Evolutionary conservation across 2,113 vertebrate genomes (phyloP).

Genomic region (Odobenus rosmarus): DNA sequence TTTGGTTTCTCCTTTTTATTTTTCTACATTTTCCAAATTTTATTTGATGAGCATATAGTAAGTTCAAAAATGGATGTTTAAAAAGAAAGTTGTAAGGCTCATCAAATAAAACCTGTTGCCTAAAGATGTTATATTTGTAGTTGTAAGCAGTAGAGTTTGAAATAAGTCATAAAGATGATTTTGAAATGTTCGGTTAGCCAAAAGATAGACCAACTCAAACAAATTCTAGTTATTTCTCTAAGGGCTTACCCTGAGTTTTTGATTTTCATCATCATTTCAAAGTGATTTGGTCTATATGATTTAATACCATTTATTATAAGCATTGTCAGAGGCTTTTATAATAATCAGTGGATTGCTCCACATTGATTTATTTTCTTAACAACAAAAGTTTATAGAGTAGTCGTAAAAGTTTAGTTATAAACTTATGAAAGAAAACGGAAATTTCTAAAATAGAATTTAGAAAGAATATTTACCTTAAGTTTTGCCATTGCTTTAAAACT

Average conservation of each 20-base stretch:
- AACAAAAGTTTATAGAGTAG: not conserved
- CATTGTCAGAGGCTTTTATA: not conserved
- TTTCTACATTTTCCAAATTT: not conserved
- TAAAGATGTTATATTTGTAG: not conserved
- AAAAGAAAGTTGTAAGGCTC: not conserved
- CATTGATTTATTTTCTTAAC: conserved; percentile 29
- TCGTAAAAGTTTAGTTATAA: not conserved
- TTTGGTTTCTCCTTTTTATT: not conserved
- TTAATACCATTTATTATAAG: not conserved
- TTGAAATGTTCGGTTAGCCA: not conserved
- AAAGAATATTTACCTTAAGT: not conserved
- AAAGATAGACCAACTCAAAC: not conserved
- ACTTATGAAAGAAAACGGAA: not conserved
- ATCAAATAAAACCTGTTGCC: not conserved
- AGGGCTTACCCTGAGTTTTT: not conserved
- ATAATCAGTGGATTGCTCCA: not conserved
- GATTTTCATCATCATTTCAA: not conserved
- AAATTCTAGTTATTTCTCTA: conserved; percentile 27
- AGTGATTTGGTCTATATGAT: not conserved
- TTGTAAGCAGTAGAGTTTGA: not conserved
- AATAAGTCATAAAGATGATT: not conserved
- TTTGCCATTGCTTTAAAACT: not conserved
- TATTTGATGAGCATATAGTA: not conserved
- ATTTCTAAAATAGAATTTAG: not conserved
- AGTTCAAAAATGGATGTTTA: conserved; percentile 3